These are phyloP conservation scores for Vespertilio murinus DNA, from an alignment of 2,797 vertebrate species.

Conservation along the genomic window DNA sequence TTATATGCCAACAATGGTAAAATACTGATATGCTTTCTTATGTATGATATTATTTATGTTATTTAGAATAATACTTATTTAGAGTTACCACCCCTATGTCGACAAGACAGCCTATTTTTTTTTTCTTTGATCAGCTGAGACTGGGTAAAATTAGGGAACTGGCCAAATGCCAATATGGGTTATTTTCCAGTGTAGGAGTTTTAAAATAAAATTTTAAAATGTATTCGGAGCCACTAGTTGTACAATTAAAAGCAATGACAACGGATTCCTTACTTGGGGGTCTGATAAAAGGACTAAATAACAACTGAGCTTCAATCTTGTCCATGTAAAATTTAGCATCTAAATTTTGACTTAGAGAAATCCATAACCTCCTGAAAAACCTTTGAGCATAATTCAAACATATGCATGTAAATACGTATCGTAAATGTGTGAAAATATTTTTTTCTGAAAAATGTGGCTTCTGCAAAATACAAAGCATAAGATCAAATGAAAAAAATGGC, in stretches of 20 bases:
- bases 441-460: background rate
- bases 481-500: background rate
- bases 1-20: background rate
- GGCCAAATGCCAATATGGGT: background rate
- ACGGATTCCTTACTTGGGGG: background rate
- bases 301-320: background rate
- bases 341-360: background rate
- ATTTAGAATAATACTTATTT: background rate
- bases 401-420: background rate
- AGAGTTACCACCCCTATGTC: background rate
- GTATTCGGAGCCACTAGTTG: background rate
- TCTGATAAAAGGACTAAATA: background rate
- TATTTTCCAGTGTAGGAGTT: background rate
- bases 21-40: slow-evolving; percentile 6
- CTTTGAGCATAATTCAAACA: background rate
- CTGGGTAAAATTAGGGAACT: background rate
- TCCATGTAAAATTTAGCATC: background rate
- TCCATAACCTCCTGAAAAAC: background rate
- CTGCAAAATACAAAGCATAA: background rate
- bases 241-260: background rate
- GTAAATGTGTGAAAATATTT: background rate
- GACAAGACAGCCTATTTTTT: background rate
- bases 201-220: slow-evolving; percentile 46
- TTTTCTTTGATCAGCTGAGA: background rate
- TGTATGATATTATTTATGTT: background rate